Evolutionary conservation across 1,140 invertebrate genomes (phyloP).

Genomic region (Goniozus legneri): DNA sequence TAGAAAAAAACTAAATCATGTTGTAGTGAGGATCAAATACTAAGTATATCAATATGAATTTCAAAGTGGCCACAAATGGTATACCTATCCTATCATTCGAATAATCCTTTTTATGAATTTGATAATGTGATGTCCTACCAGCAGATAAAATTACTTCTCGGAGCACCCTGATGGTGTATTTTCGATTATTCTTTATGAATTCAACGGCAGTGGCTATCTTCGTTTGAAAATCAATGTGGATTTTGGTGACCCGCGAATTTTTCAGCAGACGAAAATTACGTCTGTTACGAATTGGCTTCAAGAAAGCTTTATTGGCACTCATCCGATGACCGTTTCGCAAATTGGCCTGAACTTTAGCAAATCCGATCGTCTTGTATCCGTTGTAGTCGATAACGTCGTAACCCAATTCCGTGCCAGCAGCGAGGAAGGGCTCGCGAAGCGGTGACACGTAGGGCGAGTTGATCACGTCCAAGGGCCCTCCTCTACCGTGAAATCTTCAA

Average conservation of each 20-base stretch:
- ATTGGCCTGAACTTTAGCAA: constrained; percentile 49
- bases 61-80: too few species aligned
- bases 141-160: constrained; percentile 65
- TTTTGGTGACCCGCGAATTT: constrained; percentile 58
- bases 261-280: constrained; percentile 69
- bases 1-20: too few species aligned
- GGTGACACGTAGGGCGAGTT: neutral
- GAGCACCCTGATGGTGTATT: constrained; percentile 47
- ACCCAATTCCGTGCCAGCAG: neutral
- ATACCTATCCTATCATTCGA: too few species aligned
- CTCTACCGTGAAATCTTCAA: neutral
- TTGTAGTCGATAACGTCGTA: constrained; percentile 17
- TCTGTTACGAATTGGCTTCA: constrained; percentile 58
- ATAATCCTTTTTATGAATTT: too few species aligned
- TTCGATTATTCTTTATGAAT: constrained; percentile 46
- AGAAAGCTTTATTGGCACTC: constrained; percentile 62
- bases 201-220: constrained; percentile 43
- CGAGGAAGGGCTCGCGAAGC: neutral
- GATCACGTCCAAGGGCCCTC: neutral
- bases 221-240: constrained; percentile 53
- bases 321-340: constrained; percentile 59
- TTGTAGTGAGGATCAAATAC: too few species aligned
- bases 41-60: too few species aligned
- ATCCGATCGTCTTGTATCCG: constrained; percentile 52
- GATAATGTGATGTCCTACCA: constrained; percentile 51